Conservation (phyloP, 2,888 invertebrate genomes). For the Pammene aurita region DNA sequence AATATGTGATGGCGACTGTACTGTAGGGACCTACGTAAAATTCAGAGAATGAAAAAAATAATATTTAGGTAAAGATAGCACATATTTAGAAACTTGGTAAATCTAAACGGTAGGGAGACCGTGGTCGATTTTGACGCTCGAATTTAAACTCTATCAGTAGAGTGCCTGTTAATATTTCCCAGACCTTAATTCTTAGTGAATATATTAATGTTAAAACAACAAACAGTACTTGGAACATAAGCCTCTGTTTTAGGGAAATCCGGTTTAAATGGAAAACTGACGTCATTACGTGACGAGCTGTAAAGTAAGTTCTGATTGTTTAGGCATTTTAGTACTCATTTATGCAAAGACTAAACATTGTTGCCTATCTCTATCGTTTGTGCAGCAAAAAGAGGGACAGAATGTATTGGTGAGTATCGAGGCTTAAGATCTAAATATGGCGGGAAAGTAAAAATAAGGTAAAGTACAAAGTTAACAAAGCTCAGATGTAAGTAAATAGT, state of each 20-base stretch:
- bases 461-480: neutral
- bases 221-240: conserved; percentile 6
- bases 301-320: neutral
- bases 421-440: conserved; percentile 45
- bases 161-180: too few relatives aligned
- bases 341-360: too few relatives aligned
- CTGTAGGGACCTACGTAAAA: too few relatives aligned
- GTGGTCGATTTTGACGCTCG: too few relatives aligned
- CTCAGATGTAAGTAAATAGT: neutral
- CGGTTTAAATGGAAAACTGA: conserved; percentile 34
- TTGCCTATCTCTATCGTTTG: neutral
- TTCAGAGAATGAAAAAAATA: too few relatives aligned
- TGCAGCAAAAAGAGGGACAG: neutral
- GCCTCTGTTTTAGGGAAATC: conserved; percentile 24
- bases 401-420: neutral
- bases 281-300: conserved; percentile 19
- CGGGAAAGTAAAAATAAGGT: conserved; percentile 42
- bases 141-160: too few relatives aligned
- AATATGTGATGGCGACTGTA: too few relatives aligned
- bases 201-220: neutral
- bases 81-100: too few relatives aligned
- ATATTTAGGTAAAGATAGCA: too few relatives aligned
- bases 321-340: too few relatives aligned
- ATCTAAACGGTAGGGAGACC: too few relatives aligned
- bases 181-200: neutral